Conservation (phyloP, 2,113 vertebrate species). For the Lycaon pictus region DNA sequence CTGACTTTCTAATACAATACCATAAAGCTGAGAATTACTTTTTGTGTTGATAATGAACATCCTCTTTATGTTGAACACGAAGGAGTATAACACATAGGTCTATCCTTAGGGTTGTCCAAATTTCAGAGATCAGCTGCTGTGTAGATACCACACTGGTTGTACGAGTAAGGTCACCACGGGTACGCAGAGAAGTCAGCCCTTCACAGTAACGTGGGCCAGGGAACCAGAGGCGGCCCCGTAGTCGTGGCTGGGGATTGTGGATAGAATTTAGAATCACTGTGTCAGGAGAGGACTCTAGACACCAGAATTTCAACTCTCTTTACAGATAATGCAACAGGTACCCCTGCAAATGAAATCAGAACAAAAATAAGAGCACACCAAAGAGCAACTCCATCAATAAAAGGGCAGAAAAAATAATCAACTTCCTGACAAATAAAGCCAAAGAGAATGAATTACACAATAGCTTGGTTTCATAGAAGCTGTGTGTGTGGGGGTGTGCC, state of each 20-base stretch:
- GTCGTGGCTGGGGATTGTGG: not conserved
- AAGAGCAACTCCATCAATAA: not conserved
- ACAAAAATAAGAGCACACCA: not conserved
- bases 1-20: not conserved
- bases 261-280: not conserved
- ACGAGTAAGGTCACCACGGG: not conserved
- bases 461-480: not conserved
- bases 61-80: not conserved
- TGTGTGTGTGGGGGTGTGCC: not conserved
- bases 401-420: not conserved
- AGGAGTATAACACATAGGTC: not conserved
- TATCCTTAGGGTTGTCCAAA: not conserved
- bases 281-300: not conserved
- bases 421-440: not conserved
- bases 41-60: not conserved
- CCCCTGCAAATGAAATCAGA: not conserved
- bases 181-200: not conserved
- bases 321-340: not conserved
- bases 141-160: not conserved
- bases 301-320: not conserved
- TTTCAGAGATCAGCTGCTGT: not conserved
- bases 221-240: not conserved
- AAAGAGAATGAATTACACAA: not conserved
- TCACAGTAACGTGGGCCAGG: rapidly evolving
- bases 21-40: not conserved